Evolutionary conservation across 92 coral and sea anemone species (phyloP), one percentile per base, ranked within the genome.

Genomic region (Phenganax stokvisi): DNA sequence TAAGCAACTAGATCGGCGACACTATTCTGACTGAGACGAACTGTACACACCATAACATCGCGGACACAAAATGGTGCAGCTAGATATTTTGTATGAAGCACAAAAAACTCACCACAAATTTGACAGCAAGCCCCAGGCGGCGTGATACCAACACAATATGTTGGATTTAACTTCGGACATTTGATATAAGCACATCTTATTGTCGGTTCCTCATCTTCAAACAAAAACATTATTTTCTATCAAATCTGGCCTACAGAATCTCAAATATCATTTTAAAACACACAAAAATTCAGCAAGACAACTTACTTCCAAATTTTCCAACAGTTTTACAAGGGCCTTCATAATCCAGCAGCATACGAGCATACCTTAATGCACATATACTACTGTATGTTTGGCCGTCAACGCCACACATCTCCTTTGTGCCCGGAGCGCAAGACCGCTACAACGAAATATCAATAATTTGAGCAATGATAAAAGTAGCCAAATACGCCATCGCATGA

Each of bases 121-220:
- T 90, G 86, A 73, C 98, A 94, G 76, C 98, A 94, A 2, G 97
- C 97, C 16, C 98, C 98, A 3, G 97, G 98, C 13, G 98, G 98
- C 63, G 89, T 68, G 69, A 94, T 74, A 7, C 98, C 98, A 25
- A 57, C 83, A 60, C 98, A 94, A 85, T 90, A 80, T 60, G 83
- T n/a, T 51, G 96, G 96, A 28, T 87, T 91, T 80, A 87, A 16
- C 15, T 70, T 56, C n/a, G 91, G 97, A 67, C 98, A 94, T 80
- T 86, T 87, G 65, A 94, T 90, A 85, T 87, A 61, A 53, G 80
- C 81, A 79, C 98, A 94, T 51, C 92, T 71, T 37, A 85, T 85
- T 12, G 83, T 86, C 66, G 74, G 69, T 12, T 80, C 76, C 54
- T 69, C 83, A 74, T 79, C 85, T 71, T 13, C 12, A 0, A 47